A percentile compares a stretch with the other conserved stretches of the same genome.
phyloP scores from a whole-genome alignment of 1,140 invertebrate species.

The Thaumetopoea pityocampa region DNA sequence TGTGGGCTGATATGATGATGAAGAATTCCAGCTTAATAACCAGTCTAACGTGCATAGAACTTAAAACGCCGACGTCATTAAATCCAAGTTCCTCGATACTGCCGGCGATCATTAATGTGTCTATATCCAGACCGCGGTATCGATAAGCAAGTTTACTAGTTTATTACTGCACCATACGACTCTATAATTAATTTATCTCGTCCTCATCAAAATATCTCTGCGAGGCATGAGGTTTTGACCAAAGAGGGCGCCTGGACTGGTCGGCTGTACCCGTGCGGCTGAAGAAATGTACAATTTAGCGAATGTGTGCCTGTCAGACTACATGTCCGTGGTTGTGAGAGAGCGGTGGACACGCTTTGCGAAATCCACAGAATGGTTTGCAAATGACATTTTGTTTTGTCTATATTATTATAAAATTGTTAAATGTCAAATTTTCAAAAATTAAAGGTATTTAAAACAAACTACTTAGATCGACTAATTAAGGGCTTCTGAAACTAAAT shows the following conservation, averaged over 20 bases:
- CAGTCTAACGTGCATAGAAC: not conserved
- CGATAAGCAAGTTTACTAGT: slow-evolving; percentile 42
- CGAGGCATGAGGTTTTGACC: slow-evolving; percentile 41
- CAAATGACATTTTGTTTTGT: too few species aligned
- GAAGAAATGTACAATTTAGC: slow-evolving; percentile 5
- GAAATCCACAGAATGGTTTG: too few species aligned
- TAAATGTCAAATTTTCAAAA: too few species aligned
- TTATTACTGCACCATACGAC: slow-evolving; percentile 39
- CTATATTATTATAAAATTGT: too few species aligned
- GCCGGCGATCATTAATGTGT: slow-evolving; percentile 17
- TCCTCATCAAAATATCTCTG: slow-evolving; percentile 58
- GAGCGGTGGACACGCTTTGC: too few species aligned
- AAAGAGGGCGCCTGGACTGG: slow-evolving; percentile 32
- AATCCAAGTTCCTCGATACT: not conserved
- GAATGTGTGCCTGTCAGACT: not conserved
- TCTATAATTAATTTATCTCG: slow-evolving; percentile 63
- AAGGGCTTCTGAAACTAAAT: too few species aligned
- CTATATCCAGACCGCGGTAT: slow-evolving; percentile 28
- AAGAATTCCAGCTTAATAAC: not conserved
- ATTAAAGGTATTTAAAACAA: too few species aligned
- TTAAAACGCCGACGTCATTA: slow-evolving; percentile 14
- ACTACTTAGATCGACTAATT: too few species aligned
- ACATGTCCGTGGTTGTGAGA: not conserved
- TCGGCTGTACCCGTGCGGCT: slow-evolving; percentile 2
- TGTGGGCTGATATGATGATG: too few species aligned